Evolutionary conservation across 1,140 invertebrate genomes (phyloP).

Genomic region (Neodiprion lecontei): DNA sequence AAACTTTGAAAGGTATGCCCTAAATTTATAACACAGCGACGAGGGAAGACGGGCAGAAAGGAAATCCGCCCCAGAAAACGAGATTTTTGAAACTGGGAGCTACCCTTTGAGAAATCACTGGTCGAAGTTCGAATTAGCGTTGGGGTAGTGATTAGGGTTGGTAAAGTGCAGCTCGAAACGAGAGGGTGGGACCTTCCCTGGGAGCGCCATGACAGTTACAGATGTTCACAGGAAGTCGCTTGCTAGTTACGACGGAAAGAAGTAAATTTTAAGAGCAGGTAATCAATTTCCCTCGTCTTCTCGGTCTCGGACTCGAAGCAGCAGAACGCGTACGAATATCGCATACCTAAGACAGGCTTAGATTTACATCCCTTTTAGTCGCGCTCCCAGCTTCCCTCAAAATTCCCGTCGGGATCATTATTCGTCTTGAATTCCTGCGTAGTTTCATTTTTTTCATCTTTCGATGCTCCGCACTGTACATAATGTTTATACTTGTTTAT

Average conservation of each 20-base stretch:
- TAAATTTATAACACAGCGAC: not conserved
- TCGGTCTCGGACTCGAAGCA: not conserved
- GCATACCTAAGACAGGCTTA: not conserved
- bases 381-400: not conserved
- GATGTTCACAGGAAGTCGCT: constrained; percentile 19
- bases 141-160: constrained; percentile 17
- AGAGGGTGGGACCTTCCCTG: constrained; percentile 14
- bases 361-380: not conserved
- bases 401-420: not conserved
- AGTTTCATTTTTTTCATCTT: no score
- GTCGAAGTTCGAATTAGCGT: not conserved
- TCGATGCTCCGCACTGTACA: no score
- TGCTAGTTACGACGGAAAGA: constrained; percentile 12
- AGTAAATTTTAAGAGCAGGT: constrained; percentile 13
- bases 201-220: constrained; percentile 16
- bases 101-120: constrained; percentile 18
- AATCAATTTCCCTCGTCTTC: constrained; percentile 16
- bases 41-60: not conserved
- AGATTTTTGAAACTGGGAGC: constrained; percentile 11
- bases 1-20: not conserved
- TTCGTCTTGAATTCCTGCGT: no score
- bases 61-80: not conserved
- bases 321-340: not conserved
- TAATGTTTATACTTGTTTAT: no score
- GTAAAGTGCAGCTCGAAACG: constrained; percentile 16